These are phyloP conservation scores for Osmerus eperlanus DNA, from an alignment of 2,113 vertebrate genomes.

Conservation along the genomic window DNA sequence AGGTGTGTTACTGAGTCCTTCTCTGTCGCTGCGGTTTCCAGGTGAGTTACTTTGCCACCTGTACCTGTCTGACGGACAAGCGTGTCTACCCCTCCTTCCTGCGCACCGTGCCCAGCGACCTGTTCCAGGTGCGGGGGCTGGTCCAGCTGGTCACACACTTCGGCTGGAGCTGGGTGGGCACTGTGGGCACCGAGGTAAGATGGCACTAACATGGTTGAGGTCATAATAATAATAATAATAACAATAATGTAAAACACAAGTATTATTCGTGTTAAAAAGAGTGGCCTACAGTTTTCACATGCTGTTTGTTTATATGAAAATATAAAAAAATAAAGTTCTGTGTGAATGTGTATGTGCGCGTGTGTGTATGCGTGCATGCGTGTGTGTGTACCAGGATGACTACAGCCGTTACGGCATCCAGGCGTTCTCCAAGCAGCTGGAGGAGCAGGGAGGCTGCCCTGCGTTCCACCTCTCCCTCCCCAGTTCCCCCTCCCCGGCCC, in stretches of 20 bases:
- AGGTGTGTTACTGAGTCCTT: neutral
- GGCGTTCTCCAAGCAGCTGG: conserved; percentile 63
- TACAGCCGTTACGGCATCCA: conserved; percentile 74
- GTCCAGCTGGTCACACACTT: conserved; percentile 54
- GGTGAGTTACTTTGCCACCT: conserved; percentile 65
- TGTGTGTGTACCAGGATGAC: conserved; percentile 55
- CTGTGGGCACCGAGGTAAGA: conserved; percentile 63
- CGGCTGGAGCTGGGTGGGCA: conserved; percentile 59
- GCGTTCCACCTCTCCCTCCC: conserved; percentile 62
- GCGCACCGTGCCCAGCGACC: conserved; percentile 59
- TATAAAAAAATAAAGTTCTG: too few species aligned
- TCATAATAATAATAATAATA: neutral
- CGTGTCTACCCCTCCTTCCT: conserved; percentile 56
- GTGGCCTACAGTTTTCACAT: neutral
- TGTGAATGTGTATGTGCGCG: too few species aligned
- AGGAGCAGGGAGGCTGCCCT: conserved; percentile 59
- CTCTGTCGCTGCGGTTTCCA: conserved; percentile 17
- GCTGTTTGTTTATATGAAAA: too few species aligned
- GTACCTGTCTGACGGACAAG: conserved; percentile 55
- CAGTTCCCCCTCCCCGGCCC: conserved; percentile 42
- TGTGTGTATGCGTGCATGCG: neutral
- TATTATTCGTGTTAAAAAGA: neutral
- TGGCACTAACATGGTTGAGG: neutral
- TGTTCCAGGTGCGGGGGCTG: conserved; percentile 55
- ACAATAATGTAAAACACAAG: too few species aligned